These are phyloP conservation scores for Onychomys arenicola DNA, from an alignment of 2,797 vertebrate species.

Conservation along the genomic window DNA sequence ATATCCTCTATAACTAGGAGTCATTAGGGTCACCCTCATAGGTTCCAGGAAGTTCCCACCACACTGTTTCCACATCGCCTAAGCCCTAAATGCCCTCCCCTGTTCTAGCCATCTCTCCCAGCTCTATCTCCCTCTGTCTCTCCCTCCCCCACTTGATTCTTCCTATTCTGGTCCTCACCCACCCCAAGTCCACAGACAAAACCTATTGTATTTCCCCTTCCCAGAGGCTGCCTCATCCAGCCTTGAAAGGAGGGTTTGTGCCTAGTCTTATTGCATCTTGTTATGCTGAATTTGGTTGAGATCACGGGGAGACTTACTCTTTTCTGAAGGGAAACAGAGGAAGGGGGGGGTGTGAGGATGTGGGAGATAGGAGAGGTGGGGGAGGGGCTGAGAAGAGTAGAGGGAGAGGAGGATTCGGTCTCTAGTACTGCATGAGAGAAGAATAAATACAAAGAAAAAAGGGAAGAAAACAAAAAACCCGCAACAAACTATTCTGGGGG, in stretches of 20 bases:
- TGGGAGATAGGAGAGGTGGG: background rate
- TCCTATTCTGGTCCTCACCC: background rate
- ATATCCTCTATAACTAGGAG: background rate
- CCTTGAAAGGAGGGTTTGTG: background rate
- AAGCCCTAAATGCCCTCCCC: background rate
- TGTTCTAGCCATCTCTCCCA: background rate
- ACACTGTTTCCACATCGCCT: background rate
- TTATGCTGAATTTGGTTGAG: background rate
- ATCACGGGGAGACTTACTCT: background rate
- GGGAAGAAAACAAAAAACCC: no score
- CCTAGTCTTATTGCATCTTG: background rate
- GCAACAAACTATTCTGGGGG: background rate
- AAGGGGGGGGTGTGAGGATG: background rate
- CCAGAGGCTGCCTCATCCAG: background rate
- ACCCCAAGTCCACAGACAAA: background rate
- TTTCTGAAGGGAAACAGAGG: background rate
- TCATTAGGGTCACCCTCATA: background rate
- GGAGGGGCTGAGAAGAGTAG: background rate
- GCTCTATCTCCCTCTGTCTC: background rate
- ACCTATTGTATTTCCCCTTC: background rate
- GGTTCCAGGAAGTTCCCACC: background rate
- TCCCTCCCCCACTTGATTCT: background rate
- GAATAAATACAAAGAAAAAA: background rate
- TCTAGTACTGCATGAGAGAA: background rate
- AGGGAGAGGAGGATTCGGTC: background rate